Evolutionary conservation across 1,140 invertebrate species (phyloP).

Genomic region (Euglossa dilemma): DNA sequence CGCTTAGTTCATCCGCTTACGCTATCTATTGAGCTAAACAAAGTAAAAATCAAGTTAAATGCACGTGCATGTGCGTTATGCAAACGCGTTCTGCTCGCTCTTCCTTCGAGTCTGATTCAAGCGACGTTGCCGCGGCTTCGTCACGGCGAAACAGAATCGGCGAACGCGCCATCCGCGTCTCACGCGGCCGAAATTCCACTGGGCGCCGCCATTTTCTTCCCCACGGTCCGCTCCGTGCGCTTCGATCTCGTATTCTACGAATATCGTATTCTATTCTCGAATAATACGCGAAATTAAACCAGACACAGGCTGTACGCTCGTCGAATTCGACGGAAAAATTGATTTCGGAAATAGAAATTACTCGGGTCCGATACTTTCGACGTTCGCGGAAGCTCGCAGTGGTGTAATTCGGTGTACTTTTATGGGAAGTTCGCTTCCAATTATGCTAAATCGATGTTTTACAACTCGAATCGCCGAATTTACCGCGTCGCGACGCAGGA

Average conservation of each 20-base stretch:
- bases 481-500: background rate
- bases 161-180: background rate
- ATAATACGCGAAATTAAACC: no score
- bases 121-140: slow-evolving; percentile 76
- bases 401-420: no score
- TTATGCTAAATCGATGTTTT: no score
- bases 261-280: no score
- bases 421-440: no score
- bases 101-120: slow-evolving; percentile 66
- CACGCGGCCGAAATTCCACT: background rate
- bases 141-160: slow-evolving; percentile 33
- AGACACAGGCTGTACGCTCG: no score
- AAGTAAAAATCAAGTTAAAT: slow-evolving; percentile 34
- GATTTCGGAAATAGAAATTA: no score
- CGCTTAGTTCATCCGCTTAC: slow-evolving; percentile 71
- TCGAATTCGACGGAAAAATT: no score
- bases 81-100: slow-evolving; percentile 48
- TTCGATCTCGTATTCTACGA: background rate
- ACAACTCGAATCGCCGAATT: background rate
- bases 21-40: slow-evolving; percentile 72
- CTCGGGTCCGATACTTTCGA: no score
- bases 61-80: slow-evolving; percentile 10
- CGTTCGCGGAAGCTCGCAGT: no score
- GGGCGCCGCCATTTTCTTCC: no score
- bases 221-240: background rate